These are phyloP conservation scores for Chelon auratus DNA, from an alignment of 2,797 vertebrate species.

Conservation along the genomic window DNA sequence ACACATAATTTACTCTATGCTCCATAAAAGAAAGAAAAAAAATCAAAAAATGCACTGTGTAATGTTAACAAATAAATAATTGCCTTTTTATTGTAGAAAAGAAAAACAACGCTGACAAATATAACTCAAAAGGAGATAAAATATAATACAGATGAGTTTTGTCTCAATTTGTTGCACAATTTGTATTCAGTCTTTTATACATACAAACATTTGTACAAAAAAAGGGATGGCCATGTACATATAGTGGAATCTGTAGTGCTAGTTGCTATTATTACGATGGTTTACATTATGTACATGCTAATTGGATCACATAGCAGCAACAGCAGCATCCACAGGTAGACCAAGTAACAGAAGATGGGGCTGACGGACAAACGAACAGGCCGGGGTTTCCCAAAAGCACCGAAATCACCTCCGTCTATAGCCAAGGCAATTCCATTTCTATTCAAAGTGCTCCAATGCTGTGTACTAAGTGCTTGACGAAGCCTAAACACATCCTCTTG, in stretches of 20 bases:
- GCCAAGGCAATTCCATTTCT: constrained; percentile 61
- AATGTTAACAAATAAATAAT: constrained; percentile 94
- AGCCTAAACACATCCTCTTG: constrained; percentile 41
- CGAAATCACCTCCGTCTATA: constrained; percentile 36
- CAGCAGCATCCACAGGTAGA: constrained; percentile 84
- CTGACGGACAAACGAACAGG: constrained; percentile 53
- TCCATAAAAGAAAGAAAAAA: constrained; percentile 72
- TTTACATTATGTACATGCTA: constrained; percentile 96
- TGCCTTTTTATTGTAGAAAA: constrained; percentile 88
- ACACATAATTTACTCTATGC: constrained; percentile 91
- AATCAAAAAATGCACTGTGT: constrained; percentile 69
- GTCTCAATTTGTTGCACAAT: constrained; percentile 81
- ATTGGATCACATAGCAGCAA: constrained; percentile 84
- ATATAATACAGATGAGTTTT: constrained; percentile 86
- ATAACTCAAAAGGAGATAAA: constrained; percentile 87
- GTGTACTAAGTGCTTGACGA: constrained; percentile 70
- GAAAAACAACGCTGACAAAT: constrained; percentile 86
- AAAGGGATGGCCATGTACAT: constrained; percentile 89
- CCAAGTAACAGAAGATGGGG: constrained; percentile 60
- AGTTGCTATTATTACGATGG: constrained; percentile 90
- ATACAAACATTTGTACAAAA: constrained; percentile 91
- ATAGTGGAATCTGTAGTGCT: constrained; percentile 87
- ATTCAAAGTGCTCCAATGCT: constrained; percentile 76
- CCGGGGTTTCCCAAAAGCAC: constrained; percentile 77
- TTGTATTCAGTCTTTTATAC: constrained; percentile 86